Conservation (phyloP, 2,888 invertebrate species). For the Amiota mariae region DNA sequence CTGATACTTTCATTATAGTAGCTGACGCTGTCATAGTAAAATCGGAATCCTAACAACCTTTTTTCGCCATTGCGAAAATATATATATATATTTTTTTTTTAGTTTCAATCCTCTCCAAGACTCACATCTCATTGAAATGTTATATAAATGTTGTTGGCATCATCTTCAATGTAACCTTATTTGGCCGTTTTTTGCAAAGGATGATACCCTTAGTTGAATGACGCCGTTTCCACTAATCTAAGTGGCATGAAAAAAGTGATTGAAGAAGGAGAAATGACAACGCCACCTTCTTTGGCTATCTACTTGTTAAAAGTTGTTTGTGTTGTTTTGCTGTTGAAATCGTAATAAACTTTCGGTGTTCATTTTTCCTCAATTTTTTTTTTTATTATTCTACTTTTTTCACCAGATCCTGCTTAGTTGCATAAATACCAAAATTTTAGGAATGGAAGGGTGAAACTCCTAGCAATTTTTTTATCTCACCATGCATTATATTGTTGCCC, state of each 20-base stretch:
- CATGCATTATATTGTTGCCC: not conserved
- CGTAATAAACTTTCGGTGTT: too few relatives aligned
- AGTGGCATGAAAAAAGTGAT: too few relatives aligned
- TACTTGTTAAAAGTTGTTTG: not conserved
- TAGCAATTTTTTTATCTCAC: too few relatives aligned
- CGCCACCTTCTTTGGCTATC: not conserved
- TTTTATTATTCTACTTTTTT: too few relatives aligned
- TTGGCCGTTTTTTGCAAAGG: slow-evolving; percentile 26
- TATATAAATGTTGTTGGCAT: slow-evolving; percentile 30
- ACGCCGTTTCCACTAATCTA: too few relatives aligned
- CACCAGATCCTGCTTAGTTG: too few relatives aligned
- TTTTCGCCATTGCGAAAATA: slow-evolving; percentile 10
- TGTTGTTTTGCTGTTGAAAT: not conserved
- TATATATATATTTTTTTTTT: not conserved
- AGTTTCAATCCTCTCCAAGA: not conserved
- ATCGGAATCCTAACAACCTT: slow-evolving; percentile 35
- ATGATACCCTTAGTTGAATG: too few relatives aligned
- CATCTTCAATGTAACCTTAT: slow-evolving; percentile 52
- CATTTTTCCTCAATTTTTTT: too few relatives aligned
- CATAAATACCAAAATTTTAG: too few relatives aligned
- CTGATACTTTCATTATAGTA: not conserved
- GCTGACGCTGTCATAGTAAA: too few relatives aligned
- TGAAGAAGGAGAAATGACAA: too few relatives aligned
- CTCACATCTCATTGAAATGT: slow-evolving; percentile 8
- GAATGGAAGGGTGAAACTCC: too few relatives aligned